These are phyloP conservation scores for Archips xylosteana DNA, from an alignment of 2,888 invertebrate genomes.

Conservation along the genomic window DNA sequence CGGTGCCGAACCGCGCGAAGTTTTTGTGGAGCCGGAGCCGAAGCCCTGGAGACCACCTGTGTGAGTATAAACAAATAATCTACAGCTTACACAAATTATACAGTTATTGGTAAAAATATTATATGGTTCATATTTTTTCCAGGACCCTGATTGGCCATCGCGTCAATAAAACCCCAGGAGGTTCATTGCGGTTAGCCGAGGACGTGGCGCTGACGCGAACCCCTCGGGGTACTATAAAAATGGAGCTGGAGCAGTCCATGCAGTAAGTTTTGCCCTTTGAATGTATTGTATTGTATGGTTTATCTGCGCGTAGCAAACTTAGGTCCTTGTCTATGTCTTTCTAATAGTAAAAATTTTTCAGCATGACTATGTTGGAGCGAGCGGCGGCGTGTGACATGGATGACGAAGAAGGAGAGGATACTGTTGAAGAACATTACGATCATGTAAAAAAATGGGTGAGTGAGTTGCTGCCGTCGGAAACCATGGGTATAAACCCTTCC, in stretches of 20 bases:
- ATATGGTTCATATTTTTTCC: neutral
- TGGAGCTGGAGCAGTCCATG: neutral
- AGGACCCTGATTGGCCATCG: neutral
- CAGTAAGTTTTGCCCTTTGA: neutral
- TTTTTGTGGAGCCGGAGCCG: neutral
- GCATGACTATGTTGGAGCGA: neutral
- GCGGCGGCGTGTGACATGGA: neutral
- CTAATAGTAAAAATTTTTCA: neutral
- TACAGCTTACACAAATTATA: neutral
- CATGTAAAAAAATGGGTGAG: constrained; percentile 13
- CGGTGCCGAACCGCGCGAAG: neutral
- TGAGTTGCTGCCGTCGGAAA: constrained; percentile 25
- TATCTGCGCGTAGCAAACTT: neutral
- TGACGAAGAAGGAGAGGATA: constrained; percentile 1
- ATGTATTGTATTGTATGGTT: neutral
- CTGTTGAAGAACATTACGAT: constrained; percentile 1
- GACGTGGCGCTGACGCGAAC: neutral
- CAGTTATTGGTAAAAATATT: neutral
- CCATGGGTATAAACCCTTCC: neutral
- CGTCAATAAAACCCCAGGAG: neutral
- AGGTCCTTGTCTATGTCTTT: neutral
- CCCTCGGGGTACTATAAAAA: neutral
- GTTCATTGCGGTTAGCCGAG: neutral
- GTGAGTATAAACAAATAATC: neutral
- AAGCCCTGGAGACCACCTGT: neutral